Evolutionary conservation across 2,888 invertebrate species (phyloP), one percentile per base, ranked within the genome.

Genomic region (Hirtodrosophila confusa): DNA sequence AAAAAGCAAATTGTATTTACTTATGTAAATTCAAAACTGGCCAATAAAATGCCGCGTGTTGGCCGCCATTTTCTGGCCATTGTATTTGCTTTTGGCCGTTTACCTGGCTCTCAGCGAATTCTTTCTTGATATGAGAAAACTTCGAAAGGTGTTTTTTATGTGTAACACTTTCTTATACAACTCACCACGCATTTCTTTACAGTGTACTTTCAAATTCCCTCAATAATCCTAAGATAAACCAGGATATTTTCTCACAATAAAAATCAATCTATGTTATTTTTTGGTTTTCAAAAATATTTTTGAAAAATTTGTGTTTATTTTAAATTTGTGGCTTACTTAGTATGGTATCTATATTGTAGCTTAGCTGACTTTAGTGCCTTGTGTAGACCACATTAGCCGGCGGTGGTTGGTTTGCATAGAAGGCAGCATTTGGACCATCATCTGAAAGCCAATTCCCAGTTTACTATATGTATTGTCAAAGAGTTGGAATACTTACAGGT

Each of bases 401-500:
- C 12, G 76, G 72, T n/a, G 76, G 89, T 17, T 76, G 75, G 33
- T 56, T 58, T 4, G 78, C 76, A 47, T 78, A 86, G 24, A 76
- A 75, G 0, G 78, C 88, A n/a, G 80, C 73, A 63, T 89, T 86
- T 0, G 69, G 69, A 4, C 88, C 88, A 62, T 86, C 89, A 63
- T 89, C 89, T 89, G 45, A 17, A 76, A 65, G n/a, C 0, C 4
- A 53, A 63, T 12, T 3, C 2, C 0, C 50, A 10, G 17, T 23
- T 45, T 45, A 50, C 11, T 4, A 10, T 35, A 17, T 5, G 0
- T 2, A 40, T 29, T 47, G 6, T 0, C 3, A 3, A 3, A 24
- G 0, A n/a, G 10, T 6, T 27, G 1, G 10, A 17, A 0, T 51
- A 86, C 90, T 84, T 64, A 90, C 90, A 90, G 36, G 90, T 89